A percentile compares a stretch with the other conserved stretches of the same genome.
Evolutionary conservation across 92 coral and sea anemone genomes (phyloP).

Genomic region (Parazoanthus swiftii): DNA sequence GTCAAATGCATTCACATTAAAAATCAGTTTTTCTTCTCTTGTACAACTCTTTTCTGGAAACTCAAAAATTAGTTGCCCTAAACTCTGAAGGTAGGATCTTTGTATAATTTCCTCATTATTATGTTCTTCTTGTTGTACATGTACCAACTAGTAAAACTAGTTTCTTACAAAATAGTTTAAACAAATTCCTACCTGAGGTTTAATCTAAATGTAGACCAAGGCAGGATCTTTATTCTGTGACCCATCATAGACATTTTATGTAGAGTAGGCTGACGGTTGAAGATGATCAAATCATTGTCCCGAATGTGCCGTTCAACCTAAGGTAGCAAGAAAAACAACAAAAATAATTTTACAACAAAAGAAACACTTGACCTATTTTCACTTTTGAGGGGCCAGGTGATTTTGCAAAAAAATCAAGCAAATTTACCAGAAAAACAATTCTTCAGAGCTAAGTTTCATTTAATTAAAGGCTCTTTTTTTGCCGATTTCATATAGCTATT

Average conservation of each 20-base stretch:
- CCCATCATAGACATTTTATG: constrained; percentile 99
- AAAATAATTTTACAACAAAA: not conserved
- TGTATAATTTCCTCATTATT: too few species aligned
- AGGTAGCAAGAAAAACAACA: not conserved
- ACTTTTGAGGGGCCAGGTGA: too few species aligned
- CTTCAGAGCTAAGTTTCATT: too few species aligned
- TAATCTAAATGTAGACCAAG: constrained; percentile 98
- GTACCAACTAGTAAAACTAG: not conserved
- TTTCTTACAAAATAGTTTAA: not conserved
- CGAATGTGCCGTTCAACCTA: constrained; percentile 96
- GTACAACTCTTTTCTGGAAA: too few species aligned
- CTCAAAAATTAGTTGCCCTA: too few species aligned
- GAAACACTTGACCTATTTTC: not conserved
- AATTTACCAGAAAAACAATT: too few species aligned
- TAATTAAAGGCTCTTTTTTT: too few species aligned
- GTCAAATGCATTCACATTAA: not conserved
- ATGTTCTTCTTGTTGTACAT: too few species aligned
- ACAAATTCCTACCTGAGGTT: constrained; percentile 80
- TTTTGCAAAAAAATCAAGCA: too few species aligned
- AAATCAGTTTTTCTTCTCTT: not conserved
- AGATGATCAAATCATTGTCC: constrained; percentile 94
- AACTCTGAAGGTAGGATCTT: too few species aligned
- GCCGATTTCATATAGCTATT: too few species aligned
- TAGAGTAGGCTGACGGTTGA: constrained; percentile 98
- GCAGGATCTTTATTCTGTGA: constrained; percentile 93